Base-by-base conservation (phyloP, 2,888 invertebrate species). In the Synergus laeviventris region DNA sequence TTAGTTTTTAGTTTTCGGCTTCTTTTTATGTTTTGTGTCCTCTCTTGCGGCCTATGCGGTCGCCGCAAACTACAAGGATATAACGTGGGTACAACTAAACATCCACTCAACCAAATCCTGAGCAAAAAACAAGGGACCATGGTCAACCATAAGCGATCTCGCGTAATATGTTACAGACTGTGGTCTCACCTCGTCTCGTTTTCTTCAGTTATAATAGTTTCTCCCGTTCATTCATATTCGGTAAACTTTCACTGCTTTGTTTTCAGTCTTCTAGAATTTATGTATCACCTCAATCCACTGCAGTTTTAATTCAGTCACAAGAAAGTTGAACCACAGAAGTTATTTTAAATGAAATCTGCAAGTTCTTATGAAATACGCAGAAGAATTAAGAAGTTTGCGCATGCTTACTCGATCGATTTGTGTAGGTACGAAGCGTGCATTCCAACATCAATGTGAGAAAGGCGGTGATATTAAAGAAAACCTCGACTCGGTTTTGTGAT, bases 91-190 rank as follows among this genome's bases (percentile, higher is more conserved):
- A 62, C 61, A 62, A 38, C 61, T n/a, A n/a, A 36, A 31, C n/a
- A 62, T 62, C n/a, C n/a, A 62, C 9, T 62, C 36, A 9, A 36
- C 61, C n/a, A 62, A 62, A 62, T 18, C 61, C 36, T 16, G 7
- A 61, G 31, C 36, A 36, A 36, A 36, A 62, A 31, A 36, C 38
- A 62, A 38, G 61, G 61, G 61, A 62, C 38, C 60, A 24, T 61
- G 36, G 31, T 3, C 16, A 14, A 49, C 45, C 45, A 82, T 81
- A 81, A 81, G 79, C 84, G 83, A 86, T 86, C 83, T 82, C 82
- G 82, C 81, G 87, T 84, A 86, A 87, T 85, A 85, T 76, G 82
- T 88, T 86, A 86, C 75, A 86, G 79, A 81, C 81, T 87, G 88
- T 81, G 88, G 87, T 88, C 78, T 80, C 54, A 59, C 73, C 73